phyloP scores from a whole-genome alignment of 2,888 invertebrate genomes.

The Eupithecia insigniata region DNA sequence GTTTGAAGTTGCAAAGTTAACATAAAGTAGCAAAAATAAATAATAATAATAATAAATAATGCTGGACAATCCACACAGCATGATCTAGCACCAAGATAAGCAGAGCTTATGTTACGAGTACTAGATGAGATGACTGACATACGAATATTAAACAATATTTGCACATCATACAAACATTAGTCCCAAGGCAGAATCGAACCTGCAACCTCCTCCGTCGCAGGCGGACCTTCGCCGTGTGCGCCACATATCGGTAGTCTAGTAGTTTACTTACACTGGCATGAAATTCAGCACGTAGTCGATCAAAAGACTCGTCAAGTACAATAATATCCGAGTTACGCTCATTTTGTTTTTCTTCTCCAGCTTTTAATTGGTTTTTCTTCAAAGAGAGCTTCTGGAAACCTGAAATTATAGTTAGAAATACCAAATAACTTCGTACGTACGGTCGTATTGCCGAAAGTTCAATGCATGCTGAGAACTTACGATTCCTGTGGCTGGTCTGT shows the following conservation, averaged over 20 bases:
- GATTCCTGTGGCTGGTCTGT: slow-evolving; percentile 55
- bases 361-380: slow-evolving; percentile 67
- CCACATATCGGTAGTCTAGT: no score
- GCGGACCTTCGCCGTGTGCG: no score
- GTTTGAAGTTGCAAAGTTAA: neutral
- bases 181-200: no score
- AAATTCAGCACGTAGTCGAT: slow-evolving; percentile 60
- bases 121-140: no score
- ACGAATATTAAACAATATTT: no score
- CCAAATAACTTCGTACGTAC: neutral
- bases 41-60: no score
- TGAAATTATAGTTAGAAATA: slow-evolving; percentile 48
- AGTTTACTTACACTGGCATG: slow-evolving; percentile 61
- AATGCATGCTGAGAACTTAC: slow-evolving; percentile 53
- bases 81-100: no score
- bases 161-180: no score
- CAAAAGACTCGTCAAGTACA: slow-evolving; percentile 74
- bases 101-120: no score
- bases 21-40: no score
- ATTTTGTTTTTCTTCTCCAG: slow-evolving; percentile 53
- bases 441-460: slow-evolving; percentile 11
- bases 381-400: slow-evolving; percentile 70
- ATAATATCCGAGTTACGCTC: slow-evolving; percentile 67
- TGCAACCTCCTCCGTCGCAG: no score
- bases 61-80: no score